phyloP scores from a whole-genome alignment of 2,797 vertebrate genomes.

The Fringilla coelebs region DNA sequence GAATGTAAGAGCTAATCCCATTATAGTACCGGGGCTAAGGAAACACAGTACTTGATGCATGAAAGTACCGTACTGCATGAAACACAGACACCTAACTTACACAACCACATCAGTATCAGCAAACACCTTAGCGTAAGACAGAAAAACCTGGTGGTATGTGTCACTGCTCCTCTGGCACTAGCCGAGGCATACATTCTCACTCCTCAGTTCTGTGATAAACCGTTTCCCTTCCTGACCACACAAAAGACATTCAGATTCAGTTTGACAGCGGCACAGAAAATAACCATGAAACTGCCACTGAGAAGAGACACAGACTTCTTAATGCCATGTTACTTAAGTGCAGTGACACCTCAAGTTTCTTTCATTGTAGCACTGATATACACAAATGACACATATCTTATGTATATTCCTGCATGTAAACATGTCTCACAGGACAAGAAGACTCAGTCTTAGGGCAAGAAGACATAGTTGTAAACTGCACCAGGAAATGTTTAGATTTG shows the following conservation, averaged over 20 bases:
- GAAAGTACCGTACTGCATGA: not conserved
- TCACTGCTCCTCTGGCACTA: not conserved
- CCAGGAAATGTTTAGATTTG: not conserved
- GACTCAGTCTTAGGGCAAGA: not conserved
- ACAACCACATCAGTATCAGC: not conserved
- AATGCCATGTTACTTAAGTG: not conserved
- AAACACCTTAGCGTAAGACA: not conserved
- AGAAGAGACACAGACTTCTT: not conserved
- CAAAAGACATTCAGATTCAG: not conserved
- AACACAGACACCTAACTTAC: not conserved
- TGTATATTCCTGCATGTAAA: not conserved
- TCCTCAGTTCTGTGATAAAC: not conserved
- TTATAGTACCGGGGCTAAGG: not conserved
- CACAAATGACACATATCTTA: not conserved
- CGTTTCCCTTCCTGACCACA: accelerated
- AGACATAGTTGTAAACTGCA: accelerated
- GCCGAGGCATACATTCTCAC: accelerated
- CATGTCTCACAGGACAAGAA: not conserved
- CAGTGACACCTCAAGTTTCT: not conserved
- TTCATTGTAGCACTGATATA: not conserved
- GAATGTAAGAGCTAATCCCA: not conserved
- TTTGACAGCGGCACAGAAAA: not conserved
- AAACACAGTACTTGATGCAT: not conserved
- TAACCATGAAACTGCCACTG: not conserved
- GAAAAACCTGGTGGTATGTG: not conserved